Conservation (phyloP, 2,797 vertebrate species). For the Sebastes reedi region DNA sequence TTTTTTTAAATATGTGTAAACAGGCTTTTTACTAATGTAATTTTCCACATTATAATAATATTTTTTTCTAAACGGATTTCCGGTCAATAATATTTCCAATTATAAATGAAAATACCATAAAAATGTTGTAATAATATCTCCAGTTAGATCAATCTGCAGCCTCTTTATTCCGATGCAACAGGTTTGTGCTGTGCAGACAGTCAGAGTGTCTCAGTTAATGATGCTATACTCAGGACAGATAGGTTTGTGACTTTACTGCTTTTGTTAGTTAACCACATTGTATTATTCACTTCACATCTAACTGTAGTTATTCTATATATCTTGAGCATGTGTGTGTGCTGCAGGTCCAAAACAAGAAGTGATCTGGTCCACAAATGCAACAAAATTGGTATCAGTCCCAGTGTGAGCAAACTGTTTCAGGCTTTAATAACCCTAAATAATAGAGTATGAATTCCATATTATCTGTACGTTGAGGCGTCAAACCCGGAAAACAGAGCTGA, state of each 20-base stretch:
- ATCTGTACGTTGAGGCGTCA: background rate
- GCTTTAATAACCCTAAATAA: background rate
- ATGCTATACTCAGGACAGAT: conserved; percentile 1
- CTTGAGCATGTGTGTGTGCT: background rate
- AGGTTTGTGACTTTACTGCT: background rate
- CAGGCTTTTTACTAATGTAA: background rate
- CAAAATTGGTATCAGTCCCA: background rate
- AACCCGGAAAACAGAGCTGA: background rate
- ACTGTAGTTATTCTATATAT: background rate
- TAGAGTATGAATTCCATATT: background rate
- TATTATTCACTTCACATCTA: background rate
- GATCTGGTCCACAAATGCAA: background rate
- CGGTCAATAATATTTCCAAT: background rate
- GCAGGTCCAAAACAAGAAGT: background rate
- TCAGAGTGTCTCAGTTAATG: background rate
- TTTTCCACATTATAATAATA: too few species aligned
- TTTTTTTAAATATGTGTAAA: background rate
- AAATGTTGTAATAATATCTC: background rate
- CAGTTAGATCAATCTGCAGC: background rate
- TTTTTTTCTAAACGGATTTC: background rate
- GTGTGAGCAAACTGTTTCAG: background rate
- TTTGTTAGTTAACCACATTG: background rate
- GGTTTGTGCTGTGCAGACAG: conserved; percentile 32
- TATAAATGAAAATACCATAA: background rate
- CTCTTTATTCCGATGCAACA: conserved; percentile 63